A percentile compares a stretch with the other conserved stretches of the same genome.
These are phyloP conservation scores for Rotaria socialis DNA, from an alignment of 2,888 invertebrate species.

Conservation along the genomic window DNA sequence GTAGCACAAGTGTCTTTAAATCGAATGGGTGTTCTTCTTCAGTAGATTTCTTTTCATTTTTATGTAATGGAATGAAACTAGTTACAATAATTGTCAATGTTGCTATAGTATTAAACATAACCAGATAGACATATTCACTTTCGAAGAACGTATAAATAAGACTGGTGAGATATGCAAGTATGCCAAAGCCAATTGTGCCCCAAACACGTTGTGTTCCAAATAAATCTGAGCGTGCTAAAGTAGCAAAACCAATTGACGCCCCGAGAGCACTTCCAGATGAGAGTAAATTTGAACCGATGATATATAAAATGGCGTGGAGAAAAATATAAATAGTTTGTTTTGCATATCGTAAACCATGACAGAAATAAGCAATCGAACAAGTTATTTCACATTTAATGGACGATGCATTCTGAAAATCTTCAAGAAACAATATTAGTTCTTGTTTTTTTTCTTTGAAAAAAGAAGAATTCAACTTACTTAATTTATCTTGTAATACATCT, in stretches of 20 bases:
- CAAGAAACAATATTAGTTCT: background rate
- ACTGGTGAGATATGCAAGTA: background rate
- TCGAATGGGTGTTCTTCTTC: background rate
- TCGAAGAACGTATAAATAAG: background rate
- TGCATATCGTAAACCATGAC: background rate
- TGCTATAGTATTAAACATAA: background rate
- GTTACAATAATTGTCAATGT: background rate
- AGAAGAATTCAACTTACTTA: background rate
- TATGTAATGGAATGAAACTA: background rate
- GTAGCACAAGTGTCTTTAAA: background rate
- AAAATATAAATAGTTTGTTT: background rate
- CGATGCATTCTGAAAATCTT: background rate
- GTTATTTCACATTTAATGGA: background rate
- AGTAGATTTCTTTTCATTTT: background rate
- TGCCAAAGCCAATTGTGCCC: background rate
- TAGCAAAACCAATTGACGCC: background rate
- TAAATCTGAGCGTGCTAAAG: background rate
- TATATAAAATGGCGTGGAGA: background rate
- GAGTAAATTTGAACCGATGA: background rate
- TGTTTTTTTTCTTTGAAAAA: background rate
- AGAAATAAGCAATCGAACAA: background rate
- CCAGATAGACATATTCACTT: background rate
- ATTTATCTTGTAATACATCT: background rate
- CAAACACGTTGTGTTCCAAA: constrained; percentile 2
- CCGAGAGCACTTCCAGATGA: background rate